Evolutionary conservation across 2,797 vertebrate genomes (phyloP).

Genomic region (Ceyx erithaca): DNA sequence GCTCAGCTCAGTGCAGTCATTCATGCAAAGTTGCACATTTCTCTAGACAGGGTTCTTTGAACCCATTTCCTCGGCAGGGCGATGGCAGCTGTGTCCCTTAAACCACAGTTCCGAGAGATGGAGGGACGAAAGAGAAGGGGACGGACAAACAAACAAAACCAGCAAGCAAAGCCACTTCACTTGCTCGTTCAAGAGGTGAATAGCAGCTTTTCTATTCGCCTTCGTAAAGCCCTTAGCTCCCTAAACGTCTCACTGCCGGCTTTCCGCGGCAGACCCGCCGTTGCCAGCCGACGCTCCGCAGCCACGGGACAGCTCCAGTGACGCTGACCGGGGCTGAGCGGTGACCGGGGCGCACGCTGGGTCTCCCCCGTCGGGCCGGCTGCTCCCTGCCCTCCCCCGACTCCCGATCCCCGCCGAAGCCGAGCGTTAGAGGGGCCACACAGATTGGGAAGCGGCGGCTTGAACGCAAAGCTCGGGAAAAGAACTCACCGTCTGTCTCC

Average conservation of each 20-base stretch:
- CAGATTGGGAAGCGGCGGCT: background rate
- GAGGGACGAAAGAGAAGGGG: fast-evolving
- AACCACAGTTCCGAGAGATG: background rate
- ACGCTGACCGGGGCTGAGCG: background rate
- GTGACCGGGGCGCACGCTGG: background rate
- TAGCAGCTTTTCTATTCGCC: too few relatives aligned
- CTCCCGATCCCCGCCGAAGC: background rate
- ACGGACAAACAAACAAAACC: background rate
- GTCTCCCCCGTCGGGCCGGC: background rate
- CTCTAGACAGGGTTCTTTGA: background rate
- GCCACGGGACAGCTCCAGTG: background rate
- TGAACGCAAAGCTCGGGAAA: fast-evolving
- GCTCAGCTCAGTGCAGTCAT: background rate
- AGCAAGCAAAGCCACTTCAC: background rate
- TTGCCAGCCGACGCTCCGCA: background rate
- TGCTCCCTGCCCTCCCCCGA: background rate
- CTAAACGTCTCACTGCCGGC: background rate
- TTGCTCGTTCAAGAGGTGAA: background rate
- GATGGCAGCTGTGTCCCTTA: background rate
- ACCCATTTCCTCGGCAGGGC: background rate
- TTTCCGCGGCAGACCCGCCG: background rate
- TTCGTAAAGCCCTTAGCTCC: background rate
- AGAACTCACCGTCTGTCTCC: constrained; percentile 2
- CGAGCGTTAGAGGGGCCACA: background rate
- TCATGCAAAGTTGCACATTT: background rate